Conservation (phyloP, 2,888 invertebrate species). For the Laspeyria flexula region DNA sequence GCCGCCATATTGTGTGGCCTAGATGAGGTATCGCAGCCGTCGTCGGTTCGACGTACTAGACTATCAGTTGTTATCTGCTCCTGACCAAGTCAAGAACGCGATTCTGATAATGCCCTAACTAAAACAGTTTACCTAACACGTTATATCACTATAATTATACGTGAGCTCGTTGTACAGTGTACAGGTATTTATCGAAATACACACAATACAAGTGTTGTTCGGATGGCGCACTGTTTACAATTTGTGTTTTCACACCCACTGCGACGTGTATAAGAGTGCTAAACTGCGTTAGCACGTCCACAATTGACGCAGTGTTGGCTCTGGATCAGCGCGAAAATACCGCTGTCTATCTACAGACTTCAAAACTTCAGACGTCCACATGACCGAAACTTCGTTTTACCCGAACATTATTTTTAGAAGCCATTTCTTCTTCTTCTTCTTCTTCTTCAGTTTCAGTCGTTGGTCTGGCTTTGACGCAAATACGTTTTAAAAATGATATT, state of each 20-base stretch:
- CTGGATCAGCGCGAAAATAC: slow-evolving; percentile 66
- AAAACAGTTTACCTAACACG: slow-evolving; percentile 43
- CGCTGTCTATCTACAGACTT: slow-evolving; percentile 52
- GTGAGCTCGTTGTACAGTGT: slow-evolving; percentile 41
- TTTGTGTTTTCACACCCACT: slow-evolving; percentile 65
- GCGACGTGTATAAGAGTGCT: slow-evolving; percentile 55
- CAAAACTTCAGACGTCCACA: slow-evolving; percentile 65
- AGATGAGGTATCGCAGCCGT: slow-evolving; percentile 43
- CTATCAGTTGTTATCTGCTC: slow-evolving; percentile 62
- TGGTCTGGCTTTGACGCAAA: slow-evolving; percentile 71
- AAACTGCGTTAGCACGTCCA: slow-evolving; percentile 61
- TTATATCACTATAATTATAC: slow-evolving; percentile 45
- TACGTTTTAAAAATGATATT: slow-evolving; percentile 61
- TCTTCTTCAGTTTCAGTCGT: slow-evolving; percentile 75
- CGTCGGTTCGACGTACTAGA: slow-evolving; percentile 28
- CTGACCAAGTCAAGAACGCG: slow-evolving; percentile 60
- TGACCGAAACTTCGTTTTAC: slow-evolving; percentile 73
- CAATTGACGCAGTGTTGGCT: slow-evolving; percentile 75
- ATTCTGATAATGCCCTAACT: slow-evolving; percentile 38
- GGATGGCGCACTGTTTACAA: slow-evolving; percentile 69
- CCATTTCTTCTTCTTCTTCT: slow-evolving; percentile 75
- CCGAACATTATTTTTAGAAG: slow-evolving; percentile 72
- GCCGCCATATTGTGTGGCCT: slow-evolving; percentile 47
- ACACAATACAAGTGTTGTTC: slow-evolving; percentile 55
- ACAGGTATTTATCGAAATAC: slow-evolving; percentile 59